These are phyloP conservation scores for Molossus alvarezi DNA, from an alignment of 2,797 vertebrate genomes.

Conservation along the genomic window DNA sequence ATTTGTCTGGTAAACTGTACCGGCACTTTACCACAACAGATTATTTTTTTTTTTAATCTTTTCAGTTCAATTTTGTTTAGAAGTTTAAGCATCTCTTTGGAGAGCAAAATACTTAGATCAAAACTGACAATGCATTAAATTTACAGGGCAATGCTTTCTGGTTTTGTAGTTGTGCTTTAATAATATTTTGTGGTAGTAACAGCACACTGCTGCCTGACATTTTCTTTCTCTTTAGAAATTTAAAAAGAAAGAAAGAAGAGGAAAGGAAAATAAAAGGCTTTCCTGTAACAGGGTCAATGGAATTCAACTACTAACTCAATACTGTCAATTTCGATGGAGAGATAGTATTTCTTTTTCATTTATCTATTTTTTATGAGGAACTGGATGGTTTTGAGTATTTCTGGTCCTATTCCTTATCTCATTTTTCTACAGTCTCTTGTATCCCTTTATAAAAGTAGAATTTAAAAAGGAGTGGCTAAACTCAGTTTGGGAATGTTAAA, in stretches of 20 bases:
- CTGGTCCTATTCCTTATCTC: not conserved
- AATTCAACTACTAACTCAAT: conserved; percentile 28
- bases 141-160: conserved; percentile 58
- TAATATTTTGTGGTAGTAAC: conserved; percentile 75
- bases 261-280: conserved; percentile 29
- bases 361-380: conserved; percentile 34
- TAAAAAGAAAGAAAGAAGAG: not conserved
- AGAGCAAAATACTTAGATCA: conserved; percentile 76
- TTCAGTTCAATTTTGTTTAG: conserved; percentile 80
- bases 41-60: conserved; percentile 63
- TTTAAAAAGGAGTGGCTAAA: not conserved
- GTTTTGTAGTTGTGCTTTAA: conserved; percentile 78
- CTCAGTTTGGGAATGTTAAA: conserved; percentile 2
- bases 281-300: conserved; percentile 40
- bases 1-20: conserved; percentile 70
- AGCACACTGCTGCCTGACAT: conserved; percentile 50
- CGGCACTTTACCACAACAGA: conserved; percentile 14
- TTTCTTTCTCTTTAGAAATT: conserved; percentile 71
- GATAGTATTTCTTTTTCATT: not conserved
- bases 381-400: not conserved
- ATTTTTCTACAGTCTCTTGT: not conserved
- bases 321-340: conserved; percentile 32
- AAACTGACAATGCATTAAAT: conserved; percentile 71
- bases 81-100: conserved; percentile 82
- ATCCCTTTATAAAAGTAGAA: not conserved